These are phyloP conservation scores for Montipora foliosa DNA, from an alignment of 64 coral and sea anemone species.

Conservation along the genomic window DNA sequence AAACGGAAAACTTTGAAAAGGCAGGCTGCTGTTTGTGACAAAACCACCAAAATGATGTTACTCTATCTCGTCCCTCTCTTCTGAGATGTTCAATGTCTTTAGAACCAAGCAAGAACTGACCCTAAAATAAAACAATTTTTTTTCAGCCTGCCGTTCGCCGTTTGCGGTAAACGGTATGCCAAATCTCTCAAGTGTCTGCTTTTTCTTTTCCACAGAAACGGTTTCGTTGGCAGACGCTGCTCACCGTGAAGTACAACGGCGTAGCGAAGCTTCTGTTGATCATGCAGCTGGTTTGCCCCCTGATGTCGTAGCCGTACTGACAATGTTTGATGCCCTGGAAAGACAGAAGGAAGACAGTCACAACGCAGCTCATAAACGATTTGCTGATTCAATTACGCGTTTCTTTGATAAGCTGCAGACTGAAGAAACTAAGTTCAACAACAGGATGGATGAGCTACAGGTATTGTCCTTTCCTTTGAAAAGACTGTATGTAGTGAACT, in stretches of 20 bases:
- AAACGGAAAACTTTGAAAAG: too few relatives aligned
- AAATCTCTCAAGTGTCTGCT: background rate
- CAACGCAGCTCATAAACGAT: conserved; percentile 82
- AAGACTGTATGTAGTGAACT: background rate
- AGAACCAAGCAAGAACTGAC: too few relatives aligned
- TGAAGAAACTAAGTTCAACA: conserved; percentile 94
- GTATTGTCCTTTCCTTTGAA: conserved; percentile 35
- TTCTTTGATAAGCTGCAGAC: conserved; percentile 95
- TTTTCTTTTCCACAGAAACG: conserved; percentile 63
- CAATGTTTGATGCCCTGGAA: conserved; percentile 82
- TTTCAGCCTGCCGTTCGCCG: too few relatives aligned
- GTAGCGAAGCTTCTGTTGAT: conserved; percentile 89
- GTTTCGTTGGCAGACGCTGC: conserved; percentile 83
- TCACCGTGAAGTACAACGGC: conserved; percentile 89
- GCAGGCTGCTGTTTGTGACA: too few relatives aligned
- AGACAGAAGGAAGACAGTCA: conserved; percentile 78
- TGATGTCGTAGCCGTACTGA: conserved; percentile 87
- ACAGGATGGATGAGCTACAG: conserved; percentile 98
- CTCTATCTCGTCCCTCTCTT: too few relatives aligned
- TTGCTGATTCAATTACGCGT: conserved; percentile 79
- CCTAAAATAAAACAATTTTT: too few relatives aligned
- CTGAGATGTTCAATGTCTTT: too few relatives aligned
- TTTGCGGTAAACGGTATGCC: too few relatives aligned
- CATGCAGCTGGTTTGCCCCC: conserved; percentile 89
- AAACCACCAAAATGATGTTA: too few relatives aligned